These are phyloP conservation scores for Pomatorhinus ruficollis DNA, from an alignment of 2,113 vertebrate species.

Conservation along the genomic window DNA sequence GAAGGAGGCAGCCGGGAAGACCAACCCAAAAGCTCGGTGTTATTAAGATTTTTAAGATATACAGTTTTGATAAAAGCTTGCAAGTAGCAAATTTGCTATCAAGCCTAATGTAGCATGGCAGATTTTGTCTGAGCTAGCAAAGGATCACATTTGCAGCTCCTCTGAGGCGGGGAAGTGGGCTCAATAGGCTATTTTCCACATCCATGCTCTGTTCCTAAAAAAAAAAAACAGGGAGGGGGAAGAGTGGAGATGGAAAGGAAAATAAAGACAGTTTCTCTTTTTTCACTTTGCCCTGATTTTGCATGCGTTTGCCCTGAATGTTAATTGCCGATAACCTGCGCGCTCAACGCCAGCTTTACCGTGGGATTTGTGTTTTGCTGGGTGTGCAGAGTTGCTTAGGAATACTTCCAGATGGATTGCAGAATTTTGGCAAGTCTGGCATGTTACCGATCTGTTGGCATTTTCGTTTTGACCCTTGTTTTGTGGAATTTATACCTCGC, in stretches of 20 bases:
- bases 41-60: conserved; percentile 79
- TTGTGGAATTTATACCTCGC: neutral
- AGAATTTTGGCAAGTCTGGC: neutral
- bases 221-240: neutral
- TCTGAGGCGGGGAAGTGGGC: conserved; percentile 70
- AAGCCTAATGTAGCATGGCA: conserved; percentile 79
- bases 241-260: neutral
- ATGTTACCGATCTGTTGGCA: neutral
- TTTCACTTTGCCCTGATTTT: conserved; percentile 6
- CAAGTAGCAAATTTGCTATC: conserved; percentile 78
- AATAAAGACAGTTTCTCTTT: neutral
- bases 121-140: conserved; percentile 79
- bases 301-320: neutral
- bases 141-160: conserved; percentile 77
- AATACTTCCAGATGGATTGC: neutral
- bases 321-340: neutral
- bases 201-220: conserved; percentile 54
- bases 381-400: neutral
- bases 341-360: neutral
- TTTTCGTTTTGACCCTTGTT: neutral
- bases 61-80: conserved; percentile 81
- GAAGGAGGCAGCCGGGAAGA: neutral
- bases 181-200: conserved; percentile 76
- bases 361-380: conserved; percentile 1
- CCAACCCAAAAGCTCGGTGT: conserved; percentile 33